Evolutionary conservation across 1,140 invertebrate genomes (phyloP).

Genomic region (Bombus sylvicola): DNA sequence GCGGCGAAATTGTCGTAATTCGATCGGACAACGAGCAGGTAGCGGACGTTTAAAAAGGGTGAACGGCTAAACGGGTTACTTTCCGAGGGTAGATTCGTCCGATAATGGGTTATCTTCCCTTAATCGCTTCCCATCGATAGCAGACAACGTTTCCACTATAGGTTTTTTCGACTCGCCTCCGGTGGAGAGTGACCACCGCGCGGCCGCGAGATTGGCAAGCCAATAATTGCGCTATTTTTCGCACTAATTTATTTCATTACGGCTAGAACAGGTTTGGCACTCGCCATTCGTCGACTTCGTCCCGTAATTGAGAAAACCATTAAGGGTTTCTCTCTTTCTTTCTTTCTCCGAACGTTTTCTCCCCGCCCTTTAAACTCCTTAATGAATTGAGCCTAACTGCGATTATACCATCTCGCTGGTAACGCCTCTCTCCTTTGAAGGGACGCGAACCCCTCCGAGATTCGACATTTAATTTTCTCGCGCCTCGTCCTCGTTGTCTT

Average conservation of each 20-base stretch:
- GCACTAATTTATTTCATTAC: constrained; percentile 68
- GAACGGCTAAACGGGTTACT: constrained; percentile 19
- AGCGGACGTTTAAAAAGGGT: constrained; percentile 12
- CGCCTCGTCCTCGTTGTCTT: constrained; percentile 61
- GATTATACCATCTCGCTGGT: constrained; percentile 67
- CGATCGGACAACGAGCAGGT: neutral
- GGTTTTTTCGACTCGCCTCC: neutral
- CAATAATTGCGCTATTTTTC: constrained; percentile 67
- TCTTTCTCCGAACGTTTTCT: neutral
- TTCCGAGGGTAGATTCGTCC: constrained; percentile 32
- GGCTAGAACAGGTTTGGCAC: constrained; percentile 60
- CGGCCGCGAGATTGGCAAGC: constrained; percentile 54
- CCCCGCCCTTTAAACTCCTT: constrained; percentile 66
- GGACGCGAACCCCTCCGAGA: constrained; percentile 55
- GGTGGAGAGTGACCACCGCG: neutral
- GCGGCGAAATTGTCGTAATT: neutral
- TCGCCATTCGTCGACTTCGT: constrained; percentile 47
- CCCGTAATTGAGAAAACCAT: constrained; percentile 69
- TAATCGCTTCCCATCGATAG: constrained; percentile 15
- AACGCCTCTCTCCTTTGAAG: constrained; percentile 61
- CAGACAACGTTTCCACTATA: constrained; percentile 9
- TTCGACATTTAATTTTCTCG: constrained; percentile 71
- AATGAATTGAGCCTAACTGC: constrained; percentile 72
- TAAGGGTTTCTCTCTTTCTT: constrained; percentile 42
- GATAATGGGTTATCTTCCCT: constrained; percentile 43